Evolutionary conservation across 2,888 invertebrate species (phyloP).

Genomic region (Troides helena): DNA sequence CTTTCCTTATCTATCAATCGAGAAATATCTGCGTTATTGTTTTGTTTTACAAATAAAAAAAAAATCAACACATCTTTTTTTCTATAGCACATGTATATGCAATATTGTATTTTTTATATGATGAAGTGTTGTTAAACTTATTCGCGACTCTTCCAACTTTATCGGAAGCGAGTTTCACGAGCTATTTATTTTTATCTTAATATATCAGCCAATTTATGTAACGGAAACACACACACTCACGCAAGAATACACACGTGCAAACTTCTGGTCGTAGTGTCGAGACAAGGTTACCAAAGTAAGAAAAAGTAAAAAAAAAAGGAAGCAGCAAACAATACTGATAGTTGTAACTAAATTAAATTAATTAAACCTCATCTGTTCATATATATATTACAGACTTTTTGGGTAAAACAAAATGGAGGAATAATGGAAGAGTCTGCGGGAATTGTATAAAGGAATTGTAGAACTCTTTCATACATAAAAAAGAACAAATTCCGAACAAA

Average conservation of each 20-base stretch:
- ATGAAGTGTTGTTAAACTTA: too few relatives aligned
- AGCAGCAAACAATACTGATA: slow-evolving; percentile 25
- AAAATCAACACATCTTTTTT: too few relatives aligned
- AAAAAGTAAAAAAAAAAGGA: slow-evolving; percentile 19
- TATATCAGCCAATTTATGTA: too few relatives aligned
- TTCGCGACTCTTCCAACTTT: too few relatives aligned
- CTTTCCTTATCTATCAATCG: too few relatives aligned
- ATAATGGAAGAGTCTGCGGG: slow-evolving; percentile 24
- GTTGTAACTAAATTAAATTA: slow-evolving; percentile 30
- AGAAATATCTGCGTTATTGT: too few relatives aligned
- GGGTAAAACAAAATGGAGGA: slow-evolving; percentile 8
- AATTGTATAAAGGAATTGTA: slow-evolving; percentile 23
- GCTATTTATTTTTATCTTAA: too few relatives aligned
- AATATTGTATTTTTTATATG: too few relatives aligned
- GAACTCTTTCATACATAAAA: slow-evolving; percentile 29
- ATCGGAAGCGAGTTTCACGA: too few relatives aligned
- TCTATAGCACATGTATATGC: too few relatives aligned
- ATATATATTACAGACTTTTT: slow-evolving; percentile 24
- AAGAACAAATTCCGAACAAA: slow-evolving; percentile 30
- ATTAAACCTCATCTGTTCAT: slow-evolving; percentile 29
- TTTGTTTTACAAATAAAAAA: too few relatives aligned
- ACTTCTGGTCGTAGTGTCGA: not conserved
- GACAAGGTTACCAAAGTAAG: slow-evolving; percentile 28
- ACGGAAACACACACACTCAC: too few relatives aligned
- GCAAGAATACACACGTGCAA: not conserved